Evolutionary conservation across 1,140 invertebrate species (phyloP), one percentile per base, ranked within the genome.

Genomic region (Panagrolaimus sp.): DNA sequence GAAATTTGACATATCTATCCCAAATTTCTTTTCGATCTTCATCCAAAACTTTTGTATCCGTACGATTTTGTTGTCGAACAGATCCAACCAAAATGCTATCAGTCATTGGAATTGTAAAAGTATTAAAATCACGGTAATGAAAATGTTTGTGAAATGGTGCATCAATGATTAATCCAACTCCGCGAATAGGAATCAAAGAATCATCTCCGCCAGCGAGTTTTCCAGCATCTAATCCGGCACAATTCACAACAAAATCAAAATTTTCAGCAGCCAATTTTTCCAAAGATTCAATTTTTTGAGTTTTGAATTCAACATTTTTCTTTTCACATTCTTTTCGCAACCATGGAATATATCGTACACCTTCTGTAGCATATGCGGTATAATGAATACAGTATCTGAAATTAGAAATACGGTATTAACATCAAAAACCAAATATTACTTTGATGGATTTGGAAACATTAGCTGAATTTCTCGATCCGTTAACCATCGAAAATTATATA

Each of bases 41-140:
- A 0, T 83, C 75, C 71, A 86, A 84, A 0, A 88, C 74, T 12
- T 83, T 78, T 1, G 78, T 79, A 79, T 89, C 88, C 77, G 86
- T 90, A 78, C 91, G 87, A 64, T 85, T 83, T 72, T 86, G 84
- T 81, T 91, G 89, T 69, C 88, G 86, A 0, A 90, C 90, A 1
- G 90, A 90, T 1, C 91, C 91, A n/a, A 81, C 21, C 12, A 71
- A 24, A 14, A 80, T 66, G 21, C 45, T 63, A 45, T 76, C 52
- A 12, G 66, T 68, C 78, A 77, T 69, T 52, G 79, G 79, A 68
- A 81, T 82, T 9, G 79, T 75, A 67, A 81, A 80, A 8, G 78
- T 81, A 21, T 45, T 45, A 21, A 80, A 71, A 65, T 81, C 78
- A 38, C 70, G 48, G 67, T 83, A 81, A 64, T 74, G 72, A 65